These are phyloP conservation scores for Drusus annulatus DNA, from an alignment of 1,140 invertebrate species.

Conservation along the genomic window DNA sequence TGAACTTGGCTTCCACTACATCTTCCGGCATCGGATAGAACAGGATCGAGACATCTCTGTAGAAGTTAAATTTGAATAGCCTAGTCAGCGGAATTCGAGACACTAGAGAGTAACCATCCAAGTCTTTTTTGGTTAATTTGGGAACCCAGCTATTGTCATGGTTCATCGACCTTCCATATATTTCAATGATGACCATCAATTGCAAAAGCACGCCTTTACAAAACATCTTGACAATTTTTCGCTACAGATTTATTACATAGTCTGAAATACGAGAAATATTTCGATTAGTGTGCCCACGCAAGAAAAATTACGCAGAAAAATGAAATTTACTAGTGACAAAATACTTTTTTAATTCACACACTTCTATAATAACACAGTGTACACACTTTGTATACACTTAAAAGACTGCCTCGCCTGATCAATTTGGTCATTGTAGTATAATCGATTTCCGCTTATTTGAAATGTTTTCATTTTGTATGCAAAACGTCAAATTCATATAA, in stretches of 20 bases:
- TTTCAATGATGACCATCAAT: slow-evolving; percentile 9
- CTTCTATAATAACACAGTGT: not conserved
- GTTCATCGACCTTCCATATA: slow-evolving; percentile 11
- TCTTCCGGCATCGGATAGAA: slow-evolving; percentile 55
- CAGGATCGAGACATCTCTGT: slow-evolving; percentile 55
- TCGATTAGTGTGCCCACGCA: not conserved
- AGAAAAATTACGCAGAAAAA: not conserved
- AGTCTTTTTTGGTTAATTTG: slow-evolving; percentile 47
- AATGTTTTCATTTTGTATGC: slow-evolving; percentile 36
- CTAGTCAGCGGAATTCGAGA: slow-evolving; percentile 50
- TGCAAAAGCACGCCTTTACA: slow-evolving; percentile 30
- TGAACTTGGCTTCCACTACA: slow-evolving; percentile 49
- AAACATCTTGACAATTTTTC: slow-evolving; percentile 13
- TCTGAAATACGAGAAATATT: slow-evolving; percentile 23
- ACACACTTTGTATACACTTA: not conserved
- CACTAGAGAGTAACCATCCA: slow-evolving; percentile 40
- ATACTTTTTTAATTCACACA: not conserved
- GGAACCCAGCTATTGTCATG: slow-evolving; percentile 55
- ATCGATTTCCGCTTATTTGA: slow-evolving; percentile 39
- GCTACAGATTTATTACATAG: not conserved
- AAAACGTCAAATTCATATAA: slow-evolving; percentile 28
- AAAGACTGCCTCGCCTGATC: slow-evolving; percentile 24
- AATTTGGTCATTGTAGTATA: slow-evolving; percentile 8
- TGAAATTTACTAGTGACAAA: not conserved
- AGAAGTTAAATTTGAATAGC: slow-evolving; percentile 52